phyloP scores from a whole-genome alignment of 2,888 invertebrate genomes.

The Melinopterus prodromus region DNA sequence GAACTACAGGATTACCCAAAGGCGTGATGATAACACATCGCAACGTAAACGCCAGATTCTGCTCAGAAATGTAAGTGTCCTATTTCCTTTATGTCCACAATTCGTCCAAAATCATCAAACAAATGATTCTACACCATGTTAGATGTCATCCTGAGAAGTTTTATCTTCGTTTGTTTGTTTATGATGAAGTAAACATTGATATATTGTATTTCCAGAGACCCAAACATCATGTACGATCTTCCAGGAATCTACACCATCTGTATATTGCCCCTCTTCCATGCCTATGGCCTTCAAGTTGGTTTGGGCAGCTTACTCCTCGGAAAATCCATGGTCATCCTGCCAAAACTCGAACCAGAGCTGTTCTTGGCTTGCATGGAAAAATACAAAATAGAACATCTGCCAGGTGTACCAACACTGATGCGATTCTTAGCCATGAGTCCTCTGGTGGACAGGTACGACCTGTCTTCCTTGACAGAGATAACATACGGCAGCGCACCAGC shows the following conservation, averaged over 20 bases:
- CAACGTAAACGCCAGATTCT: constrained; percentile 53
- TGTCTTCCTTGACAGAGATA: constrained; percentile 57
- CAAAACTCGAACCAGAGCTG: constrained; percentile 72
- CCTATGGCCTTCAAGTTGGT: constrained; percentile 45
- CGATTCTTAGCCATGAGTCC: constrained; percentile 63
- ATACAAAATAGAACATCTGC: constrained; percentile 50
- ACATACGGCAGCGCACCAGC: constrained; percentile 64
- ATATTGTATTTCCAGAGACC: constrained; percentile 34
- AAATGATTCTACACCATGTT: too few relatives aligned
- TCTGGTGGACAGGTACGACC: constrained; percentile 58
- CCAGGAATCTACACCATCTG: constrained; percentile 28
- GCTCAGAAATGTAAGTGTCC: constrained; percentile 24
- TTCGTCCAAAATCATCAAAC: too few relatives aligned
- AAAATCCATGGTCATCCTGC: constrained; percentile 48
- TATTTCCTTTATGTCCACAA: not conserved
- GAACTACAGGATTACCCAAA: constrained; percentile 75
- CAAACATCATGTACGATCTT: constrained; percentile 33
- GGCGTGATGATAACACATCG: constrained; percentile 70
- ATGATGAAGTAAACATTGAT: too few relatives aligned
- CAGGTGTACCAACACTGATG: constrained; percentile 63
- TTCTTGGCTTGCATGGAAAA: constrained; percentile 74
- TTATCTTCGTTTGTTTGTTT: too few relatives aligned
- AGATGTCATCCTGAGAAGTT: too few relatives aligned
- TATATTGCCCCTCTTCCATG: constrained; percentile 49
- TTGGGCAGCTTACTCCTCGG: constrained; percentile 43